Conservation (phyloP, 1,140 invertebrate genomes). For the Tigriopus japonicus region DNA sequence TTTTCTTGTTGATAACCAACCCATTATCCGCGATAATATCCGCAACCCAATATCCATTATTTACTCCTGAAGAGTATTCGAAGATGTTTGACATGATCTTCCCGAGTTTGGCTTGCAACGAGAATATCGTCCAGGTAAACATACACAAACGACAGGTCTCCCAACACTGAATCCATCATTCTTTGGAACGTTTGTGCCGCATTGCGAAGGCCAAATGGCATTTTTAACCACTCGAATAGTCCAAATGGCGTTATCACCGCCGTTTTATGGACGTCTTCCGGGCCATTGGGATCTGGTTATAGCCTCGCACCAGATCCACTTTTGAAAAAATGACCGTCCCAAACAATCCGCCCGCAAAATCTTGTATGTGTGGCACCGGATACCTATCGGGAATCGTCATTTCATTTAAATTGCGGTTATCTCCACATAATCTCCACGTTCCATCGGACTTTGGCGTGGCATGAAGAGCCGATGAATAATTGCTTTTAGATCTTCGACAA, state of each 20-base stretch:
- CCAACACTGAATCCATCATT: background rate
- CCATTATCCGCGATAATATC: no score
- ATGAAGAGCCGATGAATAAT: no score
- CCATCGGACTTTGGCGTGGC: no score
- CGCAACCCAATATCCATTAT: no score
- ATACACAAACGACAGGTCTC: background rate
- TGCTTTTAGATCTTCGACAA: no score
- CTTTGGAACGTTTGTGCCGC: constrained; percentile 30
- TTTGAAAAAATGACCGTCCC: constrained; percentile 12
- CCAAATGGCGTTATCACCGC: constrained; percentile 23
- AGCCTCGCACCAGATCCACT: constrained; percentile 18
- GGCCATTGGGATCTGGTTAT: constrained; percentile 18
- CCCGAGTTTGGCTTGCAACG: background rate
- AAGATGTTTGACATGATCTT: no score
- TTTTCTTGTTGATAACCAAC: no score
- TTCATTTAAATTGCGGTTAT: constrained; percentile 28
- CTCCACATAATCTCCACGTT: constrained; percentile 24
- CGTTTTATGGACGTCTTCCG: constrained; percentile 19
- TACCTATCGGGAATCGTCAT: constrained; percentile 25
- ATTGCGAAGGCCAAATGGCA: constrained; percentile 28
- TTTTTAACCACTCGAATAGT: constrained; percentile 23
- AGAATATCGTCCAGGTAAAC: constrained; percentile 1
- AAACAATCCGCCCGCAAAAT: constrained; percentile 13
- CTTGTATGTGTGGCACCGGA: constrained; percentile 22
- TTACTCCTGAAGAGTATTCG: no score